phyloP scores from a whole-genome alignment of 2,888 invertebrate species.

The Chrysotoxum bicinctum region DNA sequence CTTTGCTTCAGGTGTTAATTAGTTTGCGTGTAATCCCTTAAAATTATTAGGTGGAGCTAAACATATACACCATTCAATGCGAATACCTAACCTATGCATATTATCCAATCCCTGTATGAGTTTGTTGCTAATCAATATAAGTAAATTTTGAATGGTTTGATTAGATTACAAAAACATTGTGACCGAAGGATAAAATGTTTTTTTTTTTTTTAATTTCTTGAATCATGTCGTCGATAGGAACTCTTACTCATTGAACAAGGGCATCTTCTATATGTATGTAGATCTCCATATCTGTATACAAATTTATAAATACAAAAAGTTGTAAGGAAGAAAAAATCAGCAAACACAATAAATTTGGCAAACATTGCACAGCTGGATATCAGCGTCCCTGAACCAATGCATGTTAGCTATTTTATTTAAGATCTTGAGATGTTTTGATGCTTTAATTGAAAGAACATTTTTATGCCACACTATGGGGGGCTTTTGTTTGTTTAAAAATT shows the following conservation, averaged over 20 bases:
- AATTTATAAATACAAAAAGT: neutral
- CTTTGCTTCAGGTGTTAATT: constrained; percentile 74
- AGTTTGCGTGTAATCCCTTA: constrained; percentile 74
- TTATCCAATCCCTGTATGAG: neutral
- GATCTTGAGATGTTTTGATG: neutral
- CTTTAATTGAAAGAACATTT: constrained; percentile 47
- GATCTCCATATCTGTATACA: neutral
- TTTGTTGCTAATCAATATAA: neutral
- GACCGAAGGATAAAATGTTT: constrained; percentile 1
- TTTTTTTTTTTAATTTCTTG: neutral
- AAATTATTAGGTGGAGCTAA: constrained; percentile 68
- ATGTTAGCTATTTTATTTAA: constrained; percentile 16
- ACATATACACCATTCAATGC: neutral
- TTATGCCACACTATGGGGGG: constrained; percentile 20
- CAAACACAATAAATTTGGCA: constrained; percentile 39
- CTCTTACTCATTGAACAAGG: constrained; percentile 19
- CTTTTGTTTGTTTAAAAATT: constrained; percentile 24
- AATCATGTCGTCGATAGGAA: neutral
- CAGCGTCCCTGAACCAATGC: neutral
- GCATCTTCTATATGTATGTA: too few species aligned
- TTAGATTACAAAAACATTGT: constrained; percentile 6
- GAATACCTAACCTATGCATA: neutral
- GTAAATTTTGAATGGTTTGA: neutral
- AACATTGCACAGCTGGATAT: constrained; percentile 44
- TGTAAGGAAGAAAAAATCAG: constrained; percentile 6